Evolutionary conservation across 2,113 vertebrate species (phyloP).

Genomic region (Stigmatopora nigra): DNA sequence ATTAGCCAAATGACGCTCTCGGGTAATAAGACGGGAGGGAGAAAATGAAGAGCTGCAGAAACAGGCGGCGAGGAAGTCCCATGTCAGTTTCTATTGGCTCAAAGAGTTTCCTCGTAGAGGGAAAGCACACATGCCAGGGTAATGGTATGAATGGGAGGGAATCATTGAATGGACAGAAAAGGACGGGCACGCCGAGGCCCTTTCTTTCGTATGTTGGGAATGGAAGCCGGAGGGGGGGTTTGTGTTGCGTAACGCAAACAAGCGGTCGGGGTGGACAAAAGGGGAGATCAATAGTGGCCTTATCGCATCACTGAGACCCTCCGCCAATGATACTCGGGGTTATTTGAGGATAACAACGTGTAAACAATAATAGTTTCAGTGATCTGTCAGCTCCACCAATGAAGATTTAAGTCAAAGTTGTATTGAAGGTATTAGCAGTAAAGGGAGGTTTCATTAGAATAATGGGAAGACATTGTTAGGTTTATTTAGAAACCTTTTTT

Average conservation of each 20-base stretch:
- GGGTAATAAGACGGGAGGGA: not conserved
- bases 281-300: conserved; percentile 37
- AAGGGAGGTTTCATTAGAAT: not conserved
- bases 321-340: conserved; percentile 18
- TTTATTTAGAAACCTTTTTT: too few species aligned
- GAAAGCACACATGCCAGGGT: conserved; percentile 45
- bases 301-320: conserved; percentile 28
- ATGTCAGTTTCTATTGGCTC: conserved; percentile 45
- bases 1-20: conserved; percentile 37
- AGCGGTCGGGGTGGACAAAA: conserved; percentile 42
- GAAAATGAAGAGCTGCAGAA: conserved; percentile 5
- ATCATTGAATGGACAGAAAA: conserved; percentile 60
- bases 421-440: not conserved
- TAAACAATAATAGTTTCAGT: not conserved
- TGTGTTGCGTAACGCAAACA: conserved; percentile 53
- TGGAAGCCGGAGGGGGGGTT: conserved; percentile 3
- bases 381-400: not conserved
- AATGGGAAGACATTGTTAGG: not conserved
- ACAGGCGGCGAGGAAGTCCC: conserved; percentile 28
- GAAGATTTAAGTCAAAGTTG: not conserved
- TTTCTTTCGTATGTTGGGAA: conserved; percentile 56
- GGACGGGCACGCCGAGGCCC: conserved; percentile 21
- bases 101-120: conserved; percentile 41
- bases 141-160: conserved; percentile 62
- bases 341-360: conserved; percentile 15